phyloP scores from a whole-genome alignment of 2,113 vertebrate genomes.

The Crotalus viridis region DNA sequence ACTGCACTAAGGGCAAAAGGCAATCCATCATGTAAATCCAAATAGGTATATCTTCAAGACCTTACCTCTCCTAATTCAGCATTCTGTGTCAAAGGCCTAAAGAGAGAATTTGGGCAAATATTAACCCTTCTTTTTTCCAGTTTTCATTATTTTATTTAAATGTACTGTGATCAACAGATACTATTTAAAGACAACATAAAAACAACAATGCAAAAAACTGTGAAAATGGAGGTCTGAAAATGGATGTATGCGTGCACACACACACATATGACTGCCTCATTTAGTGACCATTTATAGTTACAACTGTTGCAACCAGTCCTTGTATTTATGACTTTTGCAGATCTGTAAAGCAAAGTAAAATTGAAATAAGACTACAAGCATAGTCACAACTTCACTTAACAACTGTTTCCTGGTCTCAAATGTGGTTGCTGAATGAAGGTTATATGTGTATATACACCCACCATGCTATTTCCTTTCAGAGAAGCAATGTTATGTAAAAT shows the following conservation, averaged over 20 bases:
- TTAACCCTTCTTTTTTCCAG: neutral
- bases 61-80: conserved; percentile 37
- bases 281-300: neutral
- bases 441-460: neutral
- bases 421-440: neutral
- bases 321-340: neutral
- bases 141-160: neutral
- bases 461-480: neutral
- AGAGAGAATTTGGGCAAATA: conserved; percentile 21
- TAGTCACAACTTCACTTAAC: neutral
- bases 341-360: neutral
- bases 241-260: no score
- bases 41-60: neutral
- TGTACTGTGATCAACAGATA: neutral
- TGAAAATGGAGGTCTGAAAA: neutral
- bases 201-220: neutral
- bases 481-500: neutral
- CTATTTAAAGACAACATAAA: neutral
- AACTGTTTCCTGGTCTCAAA: neutral
- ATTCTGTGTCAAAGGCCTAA: conserved; percentile 30
- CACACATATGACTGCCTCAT: neutral
- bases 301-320: neutral
- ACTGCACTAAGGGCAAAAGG: neutral
- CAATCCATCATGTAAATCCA: neutral
- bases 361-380: neutral